Conservation (phyloP, 2,888 invertebrate genomes). For the Keiferia lycopersicella region DNA sequence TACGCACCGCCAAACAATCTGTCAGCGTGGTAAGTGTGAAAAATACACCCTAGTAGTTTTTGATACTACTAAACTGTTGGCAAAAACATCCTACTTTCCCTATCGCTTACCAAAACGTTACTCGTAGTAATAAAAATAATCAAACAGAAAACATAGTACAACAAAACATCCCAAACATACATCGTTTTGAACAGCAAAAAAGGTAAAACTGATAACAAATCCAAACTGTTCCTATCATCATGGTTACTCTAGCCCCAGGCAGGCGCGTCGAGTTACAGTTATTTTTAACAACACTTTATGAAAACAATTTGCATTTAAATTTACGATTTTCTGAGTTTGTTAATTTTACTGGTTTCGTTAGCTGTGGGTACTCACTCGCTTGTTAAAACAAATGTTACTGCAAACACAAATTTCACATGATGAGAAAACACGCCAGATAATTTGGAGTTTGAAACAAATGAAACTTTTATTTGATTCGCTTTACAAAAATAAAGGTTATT, state of each 20-base stretch:
- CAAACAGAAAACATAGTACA: no score
- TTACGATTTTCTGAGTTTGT: slow-evolving; percentile 35
- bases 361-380: slow-evolving; percentile 21
- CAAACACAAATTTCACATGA: slow-evolving; percentile 11
- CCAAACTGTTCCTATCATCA: not conserved
- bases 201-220: not conserved
- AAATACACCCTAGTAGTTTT: no score
- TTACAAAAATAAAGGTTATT: not conserved
- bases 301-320: slow-evolving; percentile 37
- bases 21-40: no score
- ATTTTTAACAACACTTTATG: slow-evolving; percentile 37
- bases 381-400: slow-evolving; percentile 8
- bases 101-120: no score
- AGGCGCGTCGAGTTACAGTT: slow-evolving; percentile 25
- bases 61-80: no score
- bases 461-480: slow-evolving; percentile 5
- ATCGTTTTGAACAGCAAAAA: no score
- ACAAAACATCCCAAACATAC: no score
- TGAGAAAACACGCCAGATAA: not conserved
- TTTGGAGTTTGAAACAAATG: not conserved
- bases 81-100: no score
- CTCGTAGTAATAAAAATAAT: no score
- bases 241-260: not conserved
- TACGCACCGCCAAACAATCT: no score
- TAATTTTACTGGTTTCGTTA: slow-evolving; percentile 33